Percentiles rank a stretch among this genome's conserved stretches.
Conservation (phyloP, 30 jellyfish, hydroid and myxozoan genomes). For the Rhopilema esculentum region DNA sequence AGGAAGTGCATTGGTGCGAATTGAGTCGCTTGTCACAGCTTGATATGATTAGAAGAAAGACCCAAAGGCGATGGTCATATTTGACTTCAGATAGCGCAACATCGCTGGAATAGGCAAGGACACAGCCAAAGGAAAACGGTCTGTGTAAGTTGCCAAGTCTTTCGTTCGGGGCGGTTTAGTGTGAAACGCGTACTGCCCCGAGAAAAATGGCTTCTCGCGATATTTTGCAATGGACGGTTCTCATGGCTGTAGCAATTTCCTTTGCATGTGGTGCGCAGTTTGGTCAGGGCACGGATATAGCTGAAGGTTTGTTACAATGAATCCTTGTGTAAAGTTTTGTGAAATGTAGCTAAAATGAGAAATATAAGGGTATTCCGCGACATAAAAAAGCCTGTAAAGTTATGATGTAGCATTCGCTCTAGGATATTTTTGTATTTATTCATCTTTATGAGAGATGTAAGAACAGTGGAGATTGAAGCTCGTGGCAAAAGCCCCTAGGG, state of each 20-base stretch:
- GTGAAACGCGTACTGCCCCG: slow-evolving; percentile 71
- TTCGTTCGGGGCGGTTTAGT: slow-evolving; percentile 77
- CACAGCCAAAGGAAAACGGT: slow-evolving; percentile 28
- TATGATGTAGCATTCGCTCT: neutral
- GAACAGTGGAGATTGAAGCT: neutral
- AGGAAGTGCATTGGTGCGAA: slow-evolving; percentile 70
- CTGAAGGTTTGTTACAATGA: slow-evolving; percentile 25
- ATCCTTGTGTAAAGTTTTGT: neutral
- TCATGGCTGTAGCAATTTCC: slow-evolving; percentile 24
- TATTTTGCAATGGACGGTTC: slow-evolving; percentile 40
- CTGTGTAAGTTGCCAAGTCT: slow-evolving; percentile 81
- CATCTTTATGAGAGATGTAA: neutral
- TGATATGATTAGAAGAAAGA: slow-evolving; percentile 73
- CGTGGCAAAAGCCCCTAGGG: slow-evolving; percentile 77
- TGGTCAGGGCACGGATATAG: slow-evolving; percentile 28
- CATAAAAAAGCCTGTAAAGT: neutral
- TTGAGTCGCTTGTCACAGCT: slow-evolving; percentile 61
- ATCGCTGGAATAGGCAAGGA: slow-evolving; percentile 69
- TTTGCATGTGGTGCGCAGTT: slow-evolving; percentile 65
- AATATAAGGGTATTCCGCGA: neutral
- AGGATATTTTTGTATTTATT: neutral
- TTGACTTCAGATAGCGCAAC: slow-evolving; percentile 25
- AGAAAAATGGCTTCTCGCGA: slow-evolving; percentile 66
- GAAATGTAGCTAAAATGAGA: neutral
- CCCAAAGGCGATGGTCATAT: slow-evolving; percentile 72